phyloP scores from a whole-genome alignment of 2,888 invertebrate species.

The Drosophila histrio region DNA sequence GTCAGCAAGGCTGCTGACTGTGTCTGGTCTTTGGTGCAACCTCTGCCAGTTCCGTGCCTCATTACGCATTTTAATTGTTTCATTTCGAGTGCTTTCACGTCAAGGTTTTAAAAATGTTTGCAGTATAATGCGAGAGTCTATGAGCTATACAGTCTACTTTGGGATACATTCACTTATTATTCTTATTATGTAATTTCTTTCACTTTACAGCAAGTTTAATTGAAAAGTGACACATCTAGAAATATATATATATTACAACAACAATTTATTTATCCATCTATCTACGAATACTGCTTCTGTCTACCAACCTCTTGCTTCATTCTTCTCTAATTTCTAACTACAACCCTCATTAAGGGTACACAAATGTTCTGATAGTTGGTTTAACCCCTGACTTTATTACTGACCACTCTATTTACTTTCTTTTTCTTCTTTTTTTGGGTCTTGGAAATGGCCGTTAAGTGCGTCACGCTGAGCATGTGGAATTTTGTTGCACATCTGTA shows the following conservation, averaged over 20 bases:
- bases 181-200: too few relatives aligned
- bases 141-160: neutral
- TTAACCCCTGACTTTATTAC: neutral
- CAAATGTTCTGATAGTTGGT: neutral
- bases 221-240: too few relatives aligned
- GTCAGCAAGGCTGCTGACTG: constrained; percentile 8
- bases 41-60: constrained; percentile 17
- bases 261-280: too few relatives aligned
- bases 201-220: too few relatives aligned
- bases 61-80: constrained; percentile 61
- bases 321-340: neutral
- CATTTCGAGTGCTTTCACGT: constrained; percentile 37
- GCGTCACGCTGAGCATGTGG: constrained; percentile 9
- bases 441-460: constrained; percentile 18
- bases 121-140: neutral
- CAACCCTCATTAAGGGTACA: neutral
- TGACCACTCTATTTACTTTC: neutral
- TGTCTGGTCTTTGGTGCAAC: neutral
- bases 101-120: constrained; percentile 10
- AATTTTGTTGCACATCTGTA: constrained; percentile 8
- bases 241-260: too few relatives aligned
- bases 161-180: neutral
- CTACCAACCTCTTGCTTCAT: too few relatives aligned
- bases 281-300: too few relatives aligned
- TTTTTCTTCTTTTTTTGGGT: neutral